Percentiles rank a stretch among this genome's conserved stretches.
Conservation (phyloP, 2,113 vertebrate genomes). For the Apodemus speciosus region DNA sequence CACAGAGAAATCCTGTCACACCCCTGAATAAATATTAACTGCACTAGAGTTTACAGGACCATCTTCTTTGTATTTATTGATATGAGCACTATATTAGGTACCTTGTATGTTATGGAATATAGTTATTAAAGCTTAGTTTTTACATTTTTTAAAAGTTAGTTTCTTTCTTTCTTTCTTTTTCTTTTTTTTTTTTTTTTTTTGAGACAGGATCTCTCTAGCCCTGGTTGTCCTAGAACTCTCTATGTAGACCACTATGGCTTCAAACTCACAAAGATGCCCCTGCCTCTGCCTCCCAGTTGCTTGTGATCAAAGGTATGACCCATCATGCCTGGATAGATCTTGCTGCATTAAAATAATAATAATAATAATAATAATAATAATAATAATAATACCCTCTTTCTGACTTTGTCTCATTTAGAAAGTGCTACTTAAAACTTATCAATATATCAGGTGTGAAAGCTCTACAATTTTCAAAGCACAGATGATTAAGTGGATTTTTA, state of each 20-base stretch:
- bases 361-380: not conserved
- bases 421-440: not conserved
- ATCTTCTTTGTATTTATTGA: not conserved
- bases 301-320: not conserved
- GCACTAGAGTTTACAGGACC: not conserved
- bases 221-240: not conserved
- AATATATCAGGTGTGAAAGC: not conserved
- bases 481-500: not conserved
- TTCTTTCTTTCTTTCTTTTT: not conserved
- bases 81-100: not conserved
- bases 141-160: too few relatives aligned
- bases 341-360: not conserved
- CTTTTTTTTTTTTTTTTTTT: not conserved
- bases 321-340: not conserved
- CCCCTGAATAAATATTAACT: not conserved
- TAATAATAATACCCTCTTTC: not conserved
- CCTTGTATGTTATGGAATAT: not conserved
- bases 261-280: not conserved
- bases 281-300: not conserved
- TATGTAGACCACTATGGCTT: not conserved
- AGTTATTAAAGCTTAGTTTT: not conserved
- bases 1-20: not conserved
- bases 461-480: constrained; percentile 33
- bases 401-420: constrained; percentile 37
- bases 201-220: not conserved